Evolutionary conservation across 1,140 invertebrate genomes (phyloP), one percentile per base, ranked within the genome.

Genomic region (Maniola jurtina): DNA sequence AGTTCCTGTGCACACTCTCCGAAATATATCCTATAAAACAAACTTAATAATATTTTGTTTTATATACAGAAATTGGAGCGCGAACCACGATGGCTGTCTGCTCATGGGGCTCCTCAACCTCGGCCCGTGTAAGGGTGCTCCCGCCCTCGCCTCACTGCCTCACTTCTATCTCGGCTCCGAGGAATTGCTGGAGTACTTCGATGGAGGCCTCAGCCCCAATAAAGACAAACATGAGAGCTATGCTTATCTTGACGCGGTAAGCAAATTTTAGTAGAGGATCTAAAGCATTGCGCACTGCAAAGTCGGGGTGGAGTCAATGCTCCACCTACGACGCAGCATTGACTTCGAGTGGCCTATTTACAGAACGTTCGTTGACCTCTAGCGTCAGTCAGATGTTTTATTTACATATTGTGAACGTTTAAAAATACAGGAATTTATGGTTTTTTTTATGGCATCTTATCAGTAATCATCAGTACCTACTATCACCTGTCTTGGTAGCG

Each of bases 81-180:
- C 57, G 0, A 81, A 78, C 54, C 83, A 85, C 55, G 86, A 90
- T 68, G 89, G 89, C 0, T 92, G 91, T 57, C 72, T 88, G 0
- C 66, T 91, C 10, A 91, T 89, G 83, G 92, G 92, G 0, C 52
- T 92, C 0, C 64, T 91, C 10, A 91, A 92, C 73, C 71, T 92
- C 3, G 75, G 78, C 62, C 81, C 87, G 5, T 93, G 92, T 70
- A 89, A 92, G 71, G 88, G 90, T 5, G 86, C 91, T 0, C 94
- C 94, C 0, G 89, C 92, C 4, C 90, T 93, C 9, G 81, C 92
- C 6, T 94, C 93, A 0, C 88, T 92, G 50, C 94, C 94, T 0
- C 94, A 94, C 81, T 95, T 94, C 83, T 93, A 93, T 74, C 77
- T 92, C 25, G 93, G 89, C 11, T 93, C 93, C 0, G 87, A 88